Base-by-base conservation (phyloP, 2,113 vertebrate genomes). In the Xenus cinereus region DNA sequence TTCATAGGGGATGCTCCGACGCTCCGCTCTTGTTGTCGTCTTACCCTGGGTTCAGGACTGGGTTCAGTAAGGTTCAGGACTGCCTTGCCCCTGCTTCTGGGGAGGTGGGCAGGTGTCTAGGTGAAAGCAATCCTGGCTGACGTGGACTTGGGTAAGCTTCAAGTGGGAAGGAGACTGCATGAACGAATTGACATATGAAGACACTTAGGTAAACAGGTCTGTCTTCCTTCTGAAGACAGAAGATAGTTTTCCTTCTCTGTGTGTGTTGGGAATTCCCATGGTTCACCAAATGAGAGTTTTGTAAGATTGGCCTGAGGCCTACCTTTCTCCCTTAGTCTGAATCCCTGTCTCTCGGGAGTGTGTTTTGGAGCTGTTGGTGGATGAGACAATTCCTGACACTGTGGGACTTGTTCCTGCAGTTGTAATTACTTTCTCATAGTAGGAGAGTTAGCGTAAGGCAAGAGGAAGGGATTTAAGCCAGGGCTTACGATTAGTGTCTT, bases 381-480 rank as follows among this genome's bases (percentile, higher is more conserved):
- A 28, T 12, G 51, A 39, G 81, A 54, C 75, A 83, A 17, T 90
- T 95, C 73, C 75, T 79, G 56, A 59, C 86, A 60, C 5, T 3
- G 50, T 37, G 30, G 57, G 79, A 45, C 39, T 81, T 67, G 37
- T 77, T 90, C 76, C 72, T 74, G 54, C 43, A 46, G 28, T 75
- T 94, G 33, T 88, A 94, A 95, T 94, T 90, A 78, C 69, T 88
- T 93, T 78, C 45, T 90, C 43, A 5, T 80, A 53, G 92, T 56
- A 87, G 86, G 79, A 45, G 76, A 81, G 76, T 71, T 77, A 51
- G 64, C 1, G 0, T 80, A 48, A 90, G 72, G 68, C 68, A 77
- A 80, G 68, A 91, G 54, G 89, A 81, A 53, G 46, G 33, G 76
- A 56, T 71, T 90, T 88, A 88, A 93, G 75, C 12, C 46, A 39